phyloP scores from a whole-genome alignment of 2,888 invertebrate genomes.

The Balanococcus diminutus region DNA sequence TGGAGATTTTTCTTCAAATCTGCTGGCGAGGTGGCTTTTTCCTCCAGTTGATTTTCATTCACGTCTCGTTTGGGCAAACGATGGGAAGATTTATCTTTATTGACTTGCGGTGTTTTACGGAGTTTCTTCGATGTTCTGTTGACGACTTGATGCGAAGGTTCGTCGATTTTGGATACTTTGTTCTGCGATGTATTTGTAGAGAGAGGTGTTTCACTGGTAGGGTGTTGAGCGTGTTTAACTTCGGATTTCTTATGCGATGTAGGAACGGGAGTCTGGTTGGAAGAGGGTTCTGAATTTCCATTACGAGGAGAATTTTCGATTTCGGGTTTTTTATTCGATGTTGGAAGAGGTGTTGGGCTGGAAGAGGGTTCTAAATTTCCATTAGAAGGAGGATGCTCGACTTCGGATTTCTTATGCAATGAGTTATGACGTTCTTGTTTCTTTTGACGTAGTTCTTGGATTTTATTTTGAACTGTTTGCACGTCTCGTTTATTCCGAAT shows the following conservation, averaged over 20 bases:
- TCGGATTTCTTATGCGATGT: too few species aligned
- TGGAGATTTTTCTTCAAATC: background rate
- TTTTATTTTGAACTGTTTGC: background rate
- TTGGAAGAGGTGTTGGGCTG: background rate
- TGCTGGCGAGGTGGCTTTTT: background rate
- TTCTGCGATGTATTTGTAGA: too few species aligned
- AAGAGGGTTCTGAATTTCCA: too few species aligned
- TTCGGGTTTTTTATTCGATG: background rate
- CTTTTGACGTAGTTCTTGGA: background rate
- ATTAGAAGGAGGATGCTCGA: background rate
- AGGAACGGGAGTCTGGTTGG: too few species aligned
- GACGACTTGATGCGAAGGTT: background rate
- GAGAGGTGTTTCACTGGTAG: too few species aligned
- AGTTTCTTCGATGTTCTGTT: background rate
- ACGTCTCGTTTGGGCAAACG: background rate
- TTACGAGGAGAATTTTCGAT: too few species aligned
- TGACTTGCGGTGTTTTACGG: background rate
- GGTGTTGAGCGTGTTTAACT: too few species aligned
- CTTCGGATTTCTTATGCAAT: background rate
- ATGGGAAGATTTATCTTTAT: background rate
- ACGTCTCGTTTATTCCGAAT: background rate
- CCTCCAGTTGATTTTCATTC: background rate
- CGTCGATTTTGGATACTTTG: background rate
- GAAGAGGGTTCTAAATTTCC: background rate
- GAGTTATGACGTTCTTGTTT: background rate